These are phyloP conservation scores for Calonectris borealis DNA, from an alignment of 2,113 vertebrate species.

Conservation along the genomic window DNA sequence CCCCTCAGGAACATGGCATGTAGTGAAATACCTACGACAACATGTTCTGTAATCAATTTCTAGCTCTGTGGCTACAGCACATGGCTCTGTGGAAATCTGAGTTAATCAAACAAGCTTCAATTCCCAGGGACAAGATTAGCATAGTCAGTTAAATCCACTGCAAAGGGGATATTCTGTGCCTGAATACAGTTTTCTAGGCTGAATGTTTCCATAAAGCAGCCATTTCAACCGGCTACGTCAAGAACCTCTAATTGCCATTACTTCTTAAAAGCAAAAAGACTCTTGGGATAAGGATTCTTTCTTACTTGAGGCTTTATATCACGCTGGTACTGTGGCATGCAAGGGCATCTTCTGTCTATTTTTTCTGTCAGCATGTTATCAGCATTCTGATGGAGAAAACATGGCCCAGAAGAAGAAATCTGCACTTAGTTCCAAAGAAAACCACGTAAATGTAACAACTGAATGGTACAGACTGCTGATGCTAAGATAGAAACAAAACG, in stretches of 20 bases:
- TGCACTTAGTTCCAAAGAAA: neutral
- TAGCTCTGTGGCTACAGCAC: neutral
- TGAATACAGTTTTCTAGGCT: neutral
- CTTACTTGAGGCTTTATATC: neutral
- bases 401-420: neutral
- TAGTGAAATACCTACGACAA: neutral
- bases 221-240: neutral
- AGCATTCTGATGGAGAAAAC: neutral
- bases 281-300: neutral
- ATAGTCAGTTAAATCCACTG: neutral
- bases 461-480: neutral
- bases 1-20: neutral
- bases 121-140: neutral
- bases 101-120: neutral
- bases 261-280: neutral
- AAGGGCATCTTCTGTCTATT: neutral
- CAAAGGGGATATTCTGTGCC: neutral
- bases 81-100: neutral
- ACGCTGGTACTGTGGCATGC: accelerated
- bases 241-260: neutral
- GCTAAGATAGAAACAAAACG: neutral
- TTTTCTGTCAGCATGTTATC: neutral
- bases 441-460: neutral
- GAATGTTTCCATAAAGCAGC: neutral
- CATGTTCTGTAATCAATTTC: neutral